Evolutionary conservation across 1,140 invertebrate genomes (phyloP).

Genomic region (Leptinotarsa texana): DNA sequence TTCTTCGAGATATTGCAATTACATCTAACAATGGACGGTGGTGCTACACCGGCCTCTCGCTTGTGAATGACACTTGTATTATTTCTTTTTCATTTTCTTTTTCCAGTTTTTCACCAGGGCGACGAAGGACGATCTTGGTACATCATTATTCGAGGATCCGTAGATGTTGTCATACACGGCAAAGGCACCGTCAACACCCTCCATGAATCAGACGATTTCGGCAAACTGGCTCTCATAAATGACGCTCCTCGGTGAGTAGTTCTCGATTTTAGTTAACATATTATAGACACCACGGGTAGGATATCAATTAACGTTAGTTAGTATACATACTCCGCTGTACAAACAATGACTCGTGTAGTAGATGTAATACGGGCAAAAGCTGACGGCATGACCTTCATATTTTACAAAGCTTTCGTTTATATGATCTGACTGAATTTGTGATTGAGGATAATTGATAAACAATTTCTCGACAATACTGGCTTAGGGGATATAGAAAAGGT

Average conservation of each 20-base stretch:
- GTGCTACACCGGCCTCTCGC: too few relatives aligned
- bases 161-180: conserved; percentile 85
- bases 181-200: conserved; percentile 84
- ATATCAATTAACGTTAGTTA: neutral
- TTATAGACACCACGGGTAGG: neutral
- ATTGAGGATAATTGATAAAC: too few relatives aligned
- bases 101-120: conserved; percentile 84
- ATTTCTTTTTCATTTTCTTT: conserved; percentile 28
- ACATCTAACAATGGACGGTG: neutral
- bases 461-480: too few relatives aligned
- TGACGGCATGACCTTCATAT: too few relatives aligned
- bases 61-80: neutral
- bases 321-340: neutral
- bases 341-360: neutral
- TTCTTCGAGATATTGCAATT: too few relatives aligned
- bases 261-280: neutral
- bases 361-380: too few relatives aligned
- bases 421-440: too few relatives aligned
- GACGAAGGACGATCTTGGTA: conserved; percentile 90
- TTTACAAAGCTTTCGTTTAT: too few relatives aligned
- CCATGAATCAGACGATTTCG: conserved; percentile 87
- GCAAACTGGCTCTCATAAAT: conserved; percentile 85
- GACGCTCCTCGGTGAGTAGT: conserved; percentile 76
- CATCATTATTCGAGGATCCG: conserved; percentile 81
- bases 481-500: too few relatives aligned